These are phyloP conservation scores for Drosophila picticornis DNA, from an alignment of 2,888 invertebrate genomes.

Conservation along the genomic window DNA sequence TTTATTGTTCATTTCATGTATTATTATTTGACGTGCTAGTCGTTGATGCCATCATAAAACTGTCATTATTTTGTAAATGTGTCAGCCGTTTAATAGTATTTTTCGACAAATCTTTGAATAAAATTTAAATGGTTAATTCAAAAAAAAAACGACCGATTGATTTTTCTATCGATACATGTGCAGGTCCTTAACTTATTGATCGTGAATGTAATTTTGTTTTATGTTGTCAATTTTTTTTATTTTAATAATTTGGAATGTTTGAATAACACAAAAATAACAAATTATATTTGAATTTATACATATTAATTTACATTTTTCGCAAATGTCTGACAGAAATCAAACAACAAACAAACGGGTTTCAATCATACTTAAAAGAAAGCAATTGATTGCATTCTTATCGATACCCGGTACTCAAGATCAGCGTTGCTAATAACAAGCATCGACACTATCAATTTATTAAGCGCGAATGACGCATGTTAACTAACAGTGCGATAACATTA, in stretches of 20 bases:
- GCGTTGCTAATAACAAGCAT: slow-evolving; percentile 7
- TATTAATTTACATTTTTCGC: not conserved
- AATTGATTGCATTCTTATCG: not conserved
- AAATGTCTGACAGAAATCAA: not conserved
- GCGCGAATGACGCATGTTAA: slow-evolving; percentile 37
- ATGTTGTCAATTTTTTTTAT: not conserved
- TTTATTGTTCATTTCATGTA: slow-evolving; percentile 41
- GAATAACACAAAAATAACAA: not conserved
- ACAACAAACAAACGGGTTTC: not conserved
- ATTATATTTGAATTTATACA: not conserved
- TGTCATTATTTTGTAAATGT: slow-evolving; percentile 47
- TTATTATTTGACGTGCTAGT: slow-evolving; percentile 67
- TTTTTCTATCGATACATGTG: slow-evolving; percentile 15
- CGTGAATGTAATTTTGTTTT: not conserved
- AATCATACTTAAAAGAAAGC: not conserved
- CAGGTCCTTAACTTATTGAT: not conserved
- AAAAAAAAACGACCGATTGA: slow-evolving; percentile 4
- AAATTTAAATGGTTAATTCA: slow-evolving; percentile 21
- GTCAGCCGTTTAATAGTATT: slow-evolving; percentile 54
- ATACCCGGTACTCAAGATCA: not conserved
- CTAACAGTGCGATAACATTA: slow-evolving; percentile 25
- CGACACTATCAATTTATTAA: slow-evolving; percentile 13
- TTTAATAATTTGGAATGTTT: not conserved
- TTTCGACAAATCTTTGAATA: slow-evolving; percentile 47
- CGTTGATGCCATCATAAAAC: slow-evolving; percentile 69